A percentile compares a stretch with the other conserved stretches of the same genome.
Evolutionary conservation across 2,888 invertebrate species (phyloP).

Genomic region (Diogma glabrata): DNA sequence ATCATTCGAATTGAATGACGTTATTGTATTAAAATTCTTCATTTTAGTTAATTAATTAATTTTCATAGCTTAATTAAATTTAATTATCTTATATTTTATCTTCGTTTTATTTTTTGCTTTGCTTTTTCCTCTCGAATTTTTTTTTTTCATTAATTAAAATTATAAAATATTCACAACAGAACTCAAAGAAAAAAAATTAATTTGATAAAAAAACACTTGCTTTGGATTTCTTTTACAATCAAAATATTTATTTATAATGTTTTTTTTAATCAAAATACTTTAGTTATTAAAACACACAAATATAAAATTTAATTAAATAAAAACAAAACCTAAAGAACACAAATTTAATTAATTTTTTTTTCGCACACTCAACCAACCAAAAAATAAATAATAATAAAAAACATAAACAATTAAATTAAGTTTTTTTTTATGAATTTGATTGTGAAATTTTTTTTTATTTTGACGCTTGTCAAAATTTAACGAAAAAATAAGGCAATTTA

Average conservation of each 20-base stretch:
- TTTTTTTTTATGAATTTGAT: constrained; percentile 4
- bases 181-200: neutral
- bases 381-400: constrained; percentile 8
- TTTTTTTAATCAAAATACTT: neutral
- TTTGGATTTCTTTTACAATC: too few species aligned
- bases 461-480: constrained; percentile 8
- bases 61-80: constrained; percentile 7
- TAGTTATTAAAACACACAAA: neutral
- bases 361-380: neutral
- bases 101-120: constrained; percentile 2
- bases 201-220: constrained; percentile 7
- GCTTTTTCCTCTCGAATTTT: too few species aligned
- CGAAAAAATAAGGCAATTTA: neutral
- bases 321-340: too few species aligned
- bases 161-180: constrained; percentile 2
- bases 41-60: constrained; percentile 7
- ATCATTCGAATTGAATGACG: constrained; percentile 5
- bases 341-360: neutral
- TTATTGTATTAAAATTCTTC: constrained; percentile 2
- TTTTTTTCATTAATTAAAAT: too few species aligned
- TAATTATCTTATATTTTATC: constrained; percentile 2
- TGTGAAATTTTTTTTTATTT: constrained; percentile 7
- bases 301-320: constrained; percentile 1
- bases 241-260: constrained; percentile 7
- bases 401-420: constrained; percentile 7